Evolutionary conservation across 2,113 vertebrate species (phyloP).

Genomic region (Poeciliopsis occidentalis): DNA sequence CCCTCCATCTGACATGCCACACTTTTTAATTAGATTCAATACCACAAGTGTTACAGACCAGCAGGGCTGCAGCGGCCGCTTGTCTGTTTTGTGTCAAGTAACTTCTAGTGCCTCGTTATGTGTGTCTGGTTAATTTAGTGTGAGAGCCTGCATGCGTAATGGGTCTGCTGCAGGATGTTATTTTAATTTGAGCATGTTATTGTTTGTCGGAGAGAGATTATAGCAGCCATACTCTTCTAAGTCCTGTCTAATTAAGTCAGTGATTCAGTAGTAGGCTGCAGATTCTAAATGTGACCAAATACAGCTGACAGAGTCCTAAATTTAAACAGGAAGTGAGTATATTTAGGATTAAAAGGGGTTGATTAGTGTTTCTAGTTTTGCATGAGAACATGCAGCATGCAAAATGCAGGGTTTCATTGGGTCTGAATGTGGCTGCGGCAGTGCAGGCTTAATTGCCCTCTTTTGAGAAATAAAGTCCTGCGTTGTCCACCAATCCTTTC

Average conservation of each 20-base stretch:
- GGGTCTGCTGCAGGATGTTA: conserved; percentile 53
- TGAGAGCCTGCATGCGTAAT: conserved; percentile 39
- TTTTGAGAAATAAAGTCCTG: conserved; percentile 77
- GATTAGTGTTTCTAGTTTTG: conserved; percentile 61
- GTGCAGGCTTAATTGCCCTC: conserved; percentile 77
- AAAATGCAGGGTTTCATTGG: conserved; percentile 43
- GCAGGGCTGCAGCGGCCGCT: conserved; percentile 26
- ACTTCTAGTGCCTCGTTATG: conserved; percentile 45
- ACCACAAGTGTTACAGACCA: conserved; percentile 31
- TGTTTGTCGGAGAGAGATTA: conserved; percentile 65
- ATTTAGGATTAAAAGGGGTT: conserved; percentile 50
- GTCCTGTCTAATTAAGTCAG: conserved; percentile 61
- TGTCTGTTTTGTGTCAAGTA: conserved; percentile 34
- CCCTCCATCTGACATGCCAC: conserved; percentile 47
- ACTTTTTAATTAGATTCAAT: conserved; percentile 66
- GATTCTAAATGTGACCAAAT: conserved; percentile 10
- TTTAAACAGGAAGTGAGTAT: conserved; percentile 44
- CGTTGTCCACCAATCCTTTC: conserved; percentile 77
- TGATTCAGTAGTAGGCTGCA: conserved; percentile 23
- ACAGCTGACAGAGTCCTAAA: conserved; percentile 7
- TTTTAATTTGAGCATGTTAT: conserved; percentile 65
- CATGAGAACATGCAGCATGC: conserved; percentile 45
- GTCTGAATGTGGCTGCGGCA: conserved; percentile 42
- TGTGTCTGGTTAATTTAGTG: conserved; percentile 37
- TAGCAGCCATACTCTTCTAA: conserved; percentile 44